phyloP scores from a whole-genome alignment of 2,888 invertebrate genomes.

The Heliconius cydno region DNA sequence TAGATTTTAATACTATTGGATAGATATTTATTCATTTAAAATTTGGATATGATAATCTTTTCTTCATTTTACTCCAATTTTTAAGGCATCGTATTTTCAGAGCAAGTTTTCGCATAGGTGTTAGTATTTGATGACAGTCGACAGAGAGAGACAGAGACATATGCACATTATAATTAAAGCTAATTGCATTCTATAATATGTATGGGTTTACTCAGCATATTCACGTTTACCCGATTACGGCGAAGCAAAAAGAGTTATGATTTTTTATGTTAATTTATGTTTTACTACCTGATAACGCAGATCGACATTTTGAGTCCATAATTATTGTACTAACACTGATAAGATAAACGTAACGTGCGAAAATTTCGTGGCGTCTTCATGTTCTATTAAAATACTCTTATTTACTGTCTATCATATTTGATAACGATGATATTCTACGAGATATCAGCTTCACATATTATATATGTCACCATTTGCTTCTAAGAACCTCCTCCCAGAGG shows the following conservation, averaged over 20 bases:
- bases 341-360: conserved; percentile 46
- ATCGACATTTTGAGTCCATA: conserved; percentile 26
- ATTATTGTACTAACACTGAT: conserved; percentile 31
- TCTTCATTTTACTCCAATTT: too few species aligned
- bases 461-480: background rate
- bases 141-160: too few species aligned
- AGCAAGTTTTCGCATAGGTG: too few species aligned
- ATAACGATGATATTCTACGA: background rate
- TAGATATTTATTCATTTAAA: too few species aligned
- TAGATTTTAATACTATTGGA: too few species aligned
- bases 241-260: too few species aligned
- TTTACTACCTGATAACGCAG: conserved; percentile 4
- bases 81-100: too few species aligned
- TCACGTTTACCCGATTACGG: background rate
- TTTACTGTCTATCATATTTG: background rate
- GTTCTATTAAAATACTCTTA: conserved; percentile 35
- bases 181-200: background rate
- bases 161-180: background rate
- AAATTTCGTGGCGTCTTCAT: conserved; percentile 44
- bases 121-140: too few species aligned
- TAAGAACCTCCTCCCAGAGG: background rate
- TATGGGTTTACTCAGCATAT: background rate
- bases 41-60: too few species aligned
- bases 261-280: conserved; percentile 7
- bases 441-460: background rate